Percentiles rank a stretch among this genome's conserved stretches.
Conservation (phyloP, 1,140 invertebrate genomes). For the Vanessa atalanta region DNA sequence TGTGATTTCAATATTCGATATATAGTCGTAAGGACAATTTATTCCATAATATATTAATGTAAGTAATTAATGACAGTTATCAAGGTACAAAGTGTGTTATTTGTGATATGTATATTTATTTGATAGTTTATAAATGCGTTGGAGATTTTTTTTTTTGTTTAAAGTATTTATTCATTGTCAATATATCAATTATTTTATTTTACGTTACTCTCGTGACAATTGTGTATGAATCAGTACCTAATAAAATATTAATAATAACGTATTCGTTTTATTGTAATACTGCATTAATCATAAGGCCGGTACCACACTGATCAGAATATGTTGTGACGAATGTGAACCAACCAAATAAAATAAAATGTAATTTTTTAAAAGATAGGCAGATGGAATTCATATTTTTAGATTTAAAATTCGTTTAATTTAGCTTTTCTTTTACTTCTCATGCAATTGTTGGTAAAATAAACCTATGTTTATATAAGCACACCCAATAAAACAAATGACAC, state of each 20-base stretch:
- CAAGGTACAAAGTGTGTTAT: slow-evolving; percentile 57
- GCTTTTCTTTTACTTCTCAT: no score
- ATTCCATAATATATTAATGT: slow-evolving; percentile 41
- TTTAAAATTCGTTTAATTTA: no score
- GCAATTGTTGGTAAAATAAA: no score
- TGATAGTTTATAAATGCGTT: slow-evolving; percentile 40
- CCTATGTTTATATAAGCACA: no score
- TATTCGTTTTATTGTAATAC: neutral
- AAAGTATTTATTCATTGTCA: slow-evolving; percentile 14
- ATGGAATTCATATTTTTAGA: no score
- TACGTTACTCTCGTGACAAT: slow-evolving; percentile 25
- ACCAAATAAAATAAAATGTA: no score
- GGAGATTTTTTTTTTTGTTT: slow-evolving; percentile 23
- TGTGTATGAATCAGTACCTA: slow-evolving; percentile 33
- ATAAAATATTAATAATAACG: slow-evolving; percentile 23
- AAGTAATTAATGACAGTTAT: slow-evolving; percentile 29
- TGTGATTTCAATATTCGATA: slow-evolving; percentile 51
- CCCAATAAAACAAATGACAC: no score
- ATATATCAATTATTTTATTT: slow-evolving; percentile 28
- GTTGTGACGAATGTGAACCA: no score
- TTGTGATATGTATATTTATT: slow-evolving; percentile 59
- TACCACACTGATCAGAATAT: no score
- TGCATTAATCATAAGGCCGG: no score
- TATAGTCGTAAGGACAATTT: slow-evolving; percentile 38
- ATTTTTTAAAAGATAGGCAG: no score